Percentiles rank a stretch among this genome's conserved stretches.
These are phyloP conservation scores for Motacilla alba DNA, from an alignment of 2,113 vertebrate genomes.

Conservation along the genomic window DNA sequence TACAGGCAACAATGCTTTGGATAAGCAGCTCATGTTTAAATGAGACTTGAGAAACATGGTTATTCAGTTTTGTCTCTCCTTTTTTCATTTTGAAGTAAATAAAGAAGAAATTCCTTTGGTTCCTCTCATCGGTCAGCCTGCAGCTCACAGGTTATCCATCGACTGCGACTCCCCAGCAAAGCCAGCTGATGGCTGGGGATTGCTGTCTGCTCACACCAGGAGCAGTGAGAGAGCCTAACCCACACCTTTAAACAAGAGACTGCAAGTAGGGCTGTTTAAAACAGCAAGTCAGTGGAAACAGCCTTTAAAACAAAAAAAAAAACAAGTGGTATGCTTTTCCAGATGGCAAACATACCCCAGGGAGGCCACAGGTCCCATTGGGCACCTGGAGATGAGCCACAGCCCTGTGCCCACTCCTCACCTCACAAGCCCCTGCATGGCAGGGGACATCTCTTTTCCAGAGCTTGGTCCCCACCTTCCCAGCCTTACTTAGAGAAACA, in stretches of 20 bases:
- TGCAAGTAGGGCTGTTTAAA: neutral
- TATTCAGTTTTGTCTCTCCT: neutral
- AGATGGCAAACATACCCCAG: neutral
- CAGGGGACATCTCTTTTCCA: neutral
- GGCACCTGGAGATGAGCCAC: neutral
- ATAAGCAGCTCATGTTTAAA: neutral
- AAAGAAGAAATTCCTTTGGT: neutral
- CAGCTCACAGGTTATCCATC: neutral
- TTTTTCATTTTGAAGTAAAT: neutral
- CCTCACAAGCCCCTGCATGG: rapidly evolving
- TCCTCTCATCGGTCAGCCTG: neutral
- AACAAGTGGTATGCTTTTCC: neutral
- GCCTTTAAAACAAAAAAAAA: neutral
- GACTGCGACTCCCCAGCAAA: neutral
- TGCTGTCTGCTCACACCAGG: neutral
- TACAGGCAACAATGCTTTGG: neutral
- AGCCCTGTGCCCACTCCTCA: rapidly evolving
- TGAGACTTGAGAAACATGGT: neutral
- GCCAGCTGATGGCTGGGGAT: neutral
- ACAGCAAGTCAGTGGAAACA: neutral
- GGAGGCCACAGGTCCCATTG: neutral
- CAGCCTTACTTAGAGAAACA: neutral
- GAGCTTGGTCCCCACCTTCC: neutral
- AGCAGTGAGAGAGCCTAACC: neutral
- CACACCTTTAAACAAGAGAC: neutral